Base-by-base conservation (phyloP, 2,888 invertebrate genomes). In the Vandiemenella viatica region DNA sequence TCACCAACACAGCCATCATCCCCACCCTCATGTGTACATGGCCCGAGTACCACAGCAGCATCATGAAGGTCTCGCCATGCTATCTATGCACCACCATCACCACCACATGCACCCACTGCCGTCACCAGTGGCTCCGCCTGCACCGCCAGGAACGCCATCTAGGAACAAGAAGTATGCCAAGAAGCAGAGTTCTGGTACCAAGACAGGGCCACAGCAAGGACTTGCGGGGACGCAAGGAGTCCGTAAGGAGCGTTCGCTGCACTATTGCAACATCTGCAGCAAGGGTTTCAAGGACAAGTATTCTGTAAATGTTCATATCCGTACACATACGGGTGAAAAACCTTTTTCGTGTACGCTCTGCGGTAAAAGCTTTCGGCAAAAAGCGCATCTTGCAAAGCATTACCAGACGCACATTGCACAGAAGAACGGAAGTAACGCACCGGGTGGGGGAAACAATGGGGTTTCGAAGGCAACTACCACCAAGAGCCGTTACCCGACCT, bases 311-410 rank as follows among this genome's bases (percentile, higher is more conserved):
- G 96, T 96, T 43, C 97, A 97, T 67, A 89, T 96, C 58, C 76
- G 96, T 58, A 96, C 96, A 20, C 97, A 97, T 65, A 96, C 96
- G 0, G 96, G 95, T 0, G 96, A 97, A 67, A 96, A 97, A 63
- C 96, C 97, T 0, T 97, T 97, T 67, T 79, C 87, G 26, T 97
- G 97, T 66, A 83, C 84, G 16, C 75, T 93, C 50, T 97, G 97
- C 65, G 90, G 90, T 55, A 92, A 90, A 66, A 87, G 86, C 62
- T 91, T 91, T 69, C 76, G 90, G 1, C 42, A 42, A 21, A 42
- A 42, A 15, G 42, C 42, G 42, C 42, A 42, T 15, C 42, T 42
- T 4, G 42, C 42, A 13, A 91, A 91, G 65, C 90, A 91, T 68
- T 88, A 90, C 64, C 90, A 90, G 71, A 91, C 90, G 53, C 91